These are phyloP conservation scores for Laticauda colubrina DNA, from an alignment of 2,113 vertebrate species.

Conservation along the genomic window DNA sequence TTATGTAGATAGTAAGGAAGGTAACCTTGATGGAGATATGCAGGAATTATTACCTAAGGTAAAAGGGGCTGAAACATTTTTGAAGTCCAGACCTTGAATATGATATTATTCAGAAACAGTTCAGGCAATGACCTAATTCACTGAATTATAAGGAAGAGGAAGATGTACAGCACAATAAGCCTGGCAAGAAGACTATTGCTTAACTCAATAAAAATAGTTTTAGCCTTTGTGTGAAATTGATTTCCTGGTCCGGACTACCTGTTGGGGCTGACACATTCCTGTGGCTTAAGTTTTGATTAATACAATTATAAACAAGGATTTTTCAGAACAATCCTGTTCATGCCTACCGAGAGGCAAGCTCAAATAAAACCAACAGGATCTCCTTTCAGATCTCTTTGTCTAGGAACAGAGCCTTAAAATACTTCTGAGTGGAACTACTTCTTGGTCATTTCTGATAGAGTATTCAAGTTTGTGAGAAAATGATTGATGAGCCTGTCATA, in stretches of 20 bases:
- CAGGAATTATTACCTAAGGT: neutral
- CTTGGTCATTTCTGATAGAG: conserved; percentile 31
- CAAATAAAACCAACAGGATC: neutral
- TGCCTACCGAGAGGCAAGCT: neutral
- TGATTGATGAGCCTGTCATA: conserved; percentile 51
- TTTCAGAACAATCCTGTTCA: neutral
- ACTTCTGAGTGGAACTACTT: conserved; percentile 32
- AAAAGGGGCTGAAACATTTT: neutral
- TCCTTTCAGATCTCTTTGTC: neutral
- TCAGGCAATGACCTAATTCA: neutral
- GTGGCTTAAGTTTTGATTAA: conserved; percentile 34
- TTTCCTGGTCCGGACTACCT: neutral
- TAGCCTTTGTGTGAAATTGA: neutral
- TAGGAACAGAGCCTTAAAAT: conserved; percentile 5
- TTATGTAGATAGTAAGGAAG: neutral
- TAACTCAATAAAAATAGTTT: neutral
- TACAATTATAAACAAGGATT: conserved; percentile 36
- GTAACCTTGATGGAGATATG: neutral
- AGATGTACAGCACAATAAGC: neutral
- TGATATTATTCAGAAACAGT: neutral
- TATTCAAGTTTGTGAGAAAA: conserved; percentile 16
- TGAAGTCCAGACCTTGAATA: neutral
- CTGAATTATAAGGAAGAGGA: neutral
- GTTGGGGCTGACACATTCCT: neutral
- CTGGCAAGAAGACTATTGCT: neutral